These are phyloP conservation scores for Percina caprodes DNA, from an alignment of 2,113 vertebrate species.

Conservation along the genomic window DNA sequence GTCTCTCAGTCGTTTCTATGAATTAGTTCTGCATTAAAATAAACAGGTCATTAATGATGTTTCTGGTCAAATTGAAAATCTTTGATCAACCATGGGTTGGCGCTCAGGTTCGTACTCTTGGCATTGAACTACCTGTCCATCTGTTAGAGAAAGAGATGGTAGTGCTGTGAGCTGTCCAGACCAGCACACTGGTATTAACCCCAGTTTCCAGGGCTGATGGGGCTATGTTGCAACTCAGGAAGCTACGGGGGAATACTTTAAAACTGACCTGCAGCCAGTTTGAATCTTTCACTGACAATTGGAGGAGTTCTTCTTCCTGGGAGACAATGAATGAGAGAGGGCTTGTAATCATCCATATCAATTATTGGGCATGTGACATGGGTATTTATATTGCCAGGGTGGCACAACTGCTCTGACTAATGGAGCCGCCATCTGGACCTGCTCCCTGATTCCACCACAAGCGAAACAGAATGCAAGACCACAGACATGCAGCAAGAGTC, in stretches of 20 bases:
- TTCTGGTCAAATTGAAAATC: constrained; percentile 10
- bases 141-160: constrained; percentile 15
- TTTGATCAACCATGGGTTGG: neutral
- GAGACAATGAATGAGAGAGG: constrained; percentile 23
- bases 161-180: constrained; percentile 4
- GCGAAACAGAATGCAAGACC: constrained; percentile 20
- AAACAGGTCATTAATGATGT: neutral
- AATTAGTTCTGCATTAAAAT: neutral
- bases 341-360: constrained; percentile 69
- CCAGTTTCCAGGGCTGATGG: constrained; percentile 4
- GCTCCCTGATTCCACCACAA: constrained; percentile 16
- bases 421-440: constrained; percentile 63
- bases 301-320: constrained; percentile 33
- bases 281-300: constrained; percentile 63
- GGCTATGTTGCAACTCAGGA: constrained; percentile 28
- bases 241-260: constrained; percentile 5
- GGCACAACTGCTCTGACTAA: constrained; percentile 48
- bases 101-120: constrained; percentile 7
- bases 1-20: neutral
- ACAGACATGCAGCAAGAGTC: neutral
- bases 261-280: constrained; percentile 49
- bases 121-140: constrained; percentile 26
- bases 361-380: constrained; percentile 64
- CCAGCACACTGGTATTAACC: constrained; percentile 40
- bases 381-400: constrained; percentile 61